Percentiles rank a stretch among this genome's conserved stretches.
Conservation (phyloP, 2,888 invertebrate genomes). For the Prosopocoilus inquinatus region DNA sequence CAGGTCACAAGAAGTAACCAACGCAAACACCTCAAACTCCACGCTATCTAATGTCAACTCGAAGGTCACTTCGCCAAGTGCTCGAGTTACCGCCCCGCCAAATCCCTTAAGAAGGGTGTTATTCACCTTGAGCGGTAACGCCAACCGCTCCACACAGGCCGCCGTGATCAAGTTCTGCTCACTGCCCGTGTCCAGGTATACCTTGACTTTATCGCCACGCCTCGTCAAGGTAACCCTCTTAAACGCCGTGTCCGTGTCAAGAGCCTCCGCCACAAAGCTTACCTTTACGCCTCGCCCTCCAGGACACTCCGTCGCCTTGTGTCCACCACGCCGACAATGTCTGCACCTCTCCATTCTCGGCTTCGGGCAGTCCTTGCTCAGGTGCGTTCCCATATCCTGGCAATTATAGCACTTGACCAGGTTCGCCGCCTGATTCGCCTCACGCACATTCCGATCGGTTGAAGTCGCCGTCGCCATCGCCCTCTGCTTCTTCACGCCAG, state of each 20-base stretch:
- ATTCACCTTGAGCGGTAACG: background rate
- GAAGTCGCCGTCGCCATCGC: background rate
- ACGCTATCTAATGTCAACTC: slow-evolving; percentile 5
- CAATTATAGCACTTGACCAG: slow-evolving; percentile 4
- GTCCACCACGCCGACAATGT: background rate
- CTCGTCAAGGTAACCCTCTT: background rate
- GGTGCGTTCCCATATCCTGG: slow-evolving; percentile 1
- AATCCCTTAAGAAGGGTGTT: slow-evolving; percentile 8
- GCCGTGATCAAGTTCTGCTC: slow-evolving; percentile 6
- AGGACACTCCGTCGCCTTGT: background rate
- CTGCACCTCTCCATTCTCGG: slow-evolving; percentile 6
- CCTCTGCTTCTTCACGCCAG: background rate
- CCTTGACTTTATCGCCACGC: background rate
- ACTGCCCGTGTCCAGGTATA: slow-evolving; percentile 10
- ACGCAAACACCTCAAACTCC: slow-evolving; percentile 1
- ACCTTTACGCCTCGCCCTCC: background rate
- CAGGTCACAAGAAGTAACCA: slow-evolving; percentile 7
- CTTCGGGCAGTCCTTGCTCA: slow-evolving; percentile 8
- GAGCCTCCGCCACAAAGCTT: background rate
- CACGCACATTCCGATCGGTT: background rate
- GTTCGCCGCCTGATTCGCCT: too few relatives aligned
- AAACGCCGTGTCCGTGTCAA: background rate
- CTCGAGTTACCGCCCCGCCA: slow-evolving; percentile 6
- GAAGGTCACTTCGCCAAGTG: slow-evolving; percentile 1
- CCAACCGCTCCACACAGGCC: slow-evolving; percentile 5